Evolutionary conservation across 2,888 invertebrate genomes (phyloP), one percentile per base, ranked within the genome.

Genomic region (Sinopyrophorus schimmeli): DNA sequence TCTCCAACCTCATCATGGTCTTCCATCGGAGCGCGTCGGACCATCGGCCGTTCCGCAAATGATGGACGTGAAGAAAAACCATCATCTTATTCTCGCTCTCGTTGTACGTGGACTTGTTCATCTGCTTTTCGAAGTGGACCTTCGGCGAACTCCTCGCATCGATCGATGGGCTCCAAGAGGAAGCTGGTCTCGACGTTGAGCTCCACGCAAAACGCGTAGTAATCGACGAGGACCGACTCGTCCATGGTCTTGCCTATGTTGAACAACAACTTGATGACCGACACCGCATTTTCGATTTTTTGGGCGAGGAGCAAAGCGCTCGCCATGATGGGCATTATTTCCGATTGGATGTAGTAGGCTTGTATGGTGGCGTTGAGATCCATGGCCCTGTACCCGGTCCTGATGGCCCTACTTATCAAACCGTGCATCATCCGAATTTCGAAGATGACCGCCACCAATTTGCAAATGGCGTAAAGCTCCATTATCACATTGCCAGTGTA

Each of bases 161-260:
- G 72, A 10, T 72, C 64, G 2, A 77, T 75, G 1, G 75, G 67
- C 62, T 80, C 80, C 32, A 80, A 57, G 43, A 75, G 71, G 60
- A 81, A 76, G 3, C 80, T 77, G 54, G 81, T 76, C 56, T 84
- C 80, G 23, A 82, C 61, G 37, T 79, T 71, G 57, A 82, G 63
- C 40, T 81, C 81, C 42, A 82, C 72, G 52, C 79, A 79, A 20
- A 81, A 71, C 0, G 80, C 78, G 55, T 80, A 78, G 58, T 82
- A 83, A 76, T 79, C 79, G 0, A 72, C 63, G 4, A 68, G 57
- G 1, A 63, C 67, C 2, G 63, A 59, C 40, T 71, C 68, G 1
- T 65, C 54, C 26, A 72, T 66, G 15, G 64, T 66, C 20, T 61
- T 48, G 1, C 67, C 60, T 2, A 60, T 46, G 35, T 60, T 62